These are phyloP conservation scores for Zoanthus solanderi DNA, from an alignment of 92 coral and sea anemone genomes.

Conservation along the genomic window DNA sequence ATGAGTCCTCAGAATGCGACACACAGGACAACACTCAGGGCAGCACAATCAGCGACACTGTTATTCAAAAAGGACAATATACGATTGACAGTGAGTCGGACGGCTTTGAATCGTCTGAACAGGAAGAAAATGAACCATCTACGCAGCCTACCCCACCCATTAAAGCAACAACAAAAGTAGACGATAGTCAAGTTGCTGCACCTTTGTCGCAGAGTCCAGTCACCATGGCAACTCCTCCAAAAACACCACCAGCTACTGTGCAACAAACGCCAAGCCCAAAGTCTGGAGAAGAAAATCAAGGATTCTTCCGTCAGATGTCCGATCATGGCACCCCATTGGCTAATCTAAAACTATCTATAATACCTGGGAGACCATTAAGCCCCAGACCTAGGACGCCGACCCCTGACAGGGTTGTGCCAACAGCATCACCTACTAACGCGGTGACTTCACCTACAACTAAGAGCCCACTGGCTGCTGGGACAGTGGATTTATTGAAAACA, in stretches of 20 bases:
- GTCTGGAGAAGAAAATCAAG: slow-evolving; percentile 27
- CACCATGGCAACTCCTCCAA: slow-evolving; percentile 24
- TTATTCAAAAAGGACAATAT: slow-evolving; percentile 1
- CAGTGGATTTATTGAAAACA: slow-evolving; percentile 16
- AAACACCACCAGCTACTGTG: not conserved
- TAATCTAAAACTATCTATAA: slow-evolving; percentile 22
- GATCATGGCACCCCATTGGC: slow-evolving; percentile 42
- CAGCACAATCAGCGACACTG: slow-evolving; percentile 36
- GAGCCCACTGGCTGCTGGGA: slow-evolving; percentile 34
- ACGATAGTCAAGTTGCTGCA: not conserved
- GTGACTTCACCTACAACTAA: slow-evolving; percentile 42
- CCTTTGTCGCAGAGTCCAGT: slow-evolving; percentile 28
- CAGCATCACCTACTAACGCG: not conserved
- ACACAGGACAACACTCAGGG: slow-evolving; percentile 17
- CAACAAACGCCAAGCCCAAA: slow-evolving; percentile 35
- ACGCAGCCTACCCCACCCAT: not conserved
- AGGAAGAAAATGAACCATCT: slow-evolving; percentile 22
- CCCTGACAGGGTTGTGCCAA: slow-evolving; percentile 2
- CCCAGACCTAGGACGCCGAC: slow-evolving; percentile 33
- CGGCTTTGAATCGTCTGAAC: slow-evolving; percentile 24
- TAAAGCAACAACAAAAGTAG: not conserved
- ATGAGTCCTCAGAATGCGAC: slow-evolving; percentile 21
- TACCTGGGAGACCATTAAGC: slow-evolving; percentile 30
- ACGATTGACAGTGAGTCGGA: slow-evolving; percentile 44
- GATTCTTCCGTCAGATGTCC: slow-evolving; percentile 28